Evolutionary conservation across 2,113 vertebrate species (phyloP).

Genomic region (Amblyopsis rosae): DNA sequence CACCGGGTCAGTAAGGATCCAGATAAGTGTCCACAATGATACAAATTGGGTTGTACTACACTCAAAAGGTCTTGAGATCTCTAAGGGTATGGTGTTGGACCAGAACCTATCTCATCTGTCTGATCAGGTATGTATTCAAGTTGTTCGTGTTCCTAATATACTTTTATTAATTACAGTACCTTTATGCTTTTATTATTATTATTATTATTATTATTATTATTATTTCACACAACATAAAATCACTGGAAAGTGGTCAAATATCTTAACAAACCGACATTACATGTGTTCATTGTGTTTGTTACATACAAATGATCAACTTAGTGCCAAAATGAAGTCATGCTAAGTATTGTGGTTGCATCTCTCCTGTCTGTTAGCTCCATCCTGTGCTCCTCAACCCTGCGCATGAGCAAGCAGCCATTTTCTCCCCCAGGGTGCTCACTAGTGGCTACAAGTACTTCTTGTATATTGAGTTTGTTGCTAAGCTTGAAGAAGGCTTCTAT

Average conservation of each 20-base stretch:
- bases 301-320: neutral
- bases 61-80: constrained; percentile 76
- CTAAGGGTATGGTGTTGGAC: constrained; percentile 69
- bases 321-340: neutral
- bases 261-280: neutral
- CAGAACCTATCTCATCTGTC: constrained; percentile 58
- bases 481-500: constrained; percentile 71
- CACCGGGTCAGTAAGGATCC: constrained; percentile 71
- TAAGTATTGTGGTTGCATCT: neutral
- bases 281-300: neutral
- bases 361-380: constrained; percentile 46
- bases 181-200: too few relatives aligned
- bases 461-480: constrained; percentile 74
- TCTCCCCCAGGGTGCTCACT: constrained; percentile 75
- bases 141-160: too few relatives aligned
- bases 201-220: too few relatives aligned
- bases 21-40: constrained; percentile 74
- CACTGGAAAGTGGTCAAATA: neutral
- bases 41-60: constrained; percentile 81
- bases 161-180: too few relatives aligned
- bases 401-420: constrained; percentile 78
- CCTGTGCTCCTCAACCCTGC: constrained; percentile 76
- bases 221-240: neutral
- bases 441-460: constrained; percentile 76
- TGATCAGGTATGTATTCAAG: constrained; percentile 48